Base-by-base conservation (phyloP, 2,797 vertebrate species). In the Dromococcyx pavoninus region DNA sequence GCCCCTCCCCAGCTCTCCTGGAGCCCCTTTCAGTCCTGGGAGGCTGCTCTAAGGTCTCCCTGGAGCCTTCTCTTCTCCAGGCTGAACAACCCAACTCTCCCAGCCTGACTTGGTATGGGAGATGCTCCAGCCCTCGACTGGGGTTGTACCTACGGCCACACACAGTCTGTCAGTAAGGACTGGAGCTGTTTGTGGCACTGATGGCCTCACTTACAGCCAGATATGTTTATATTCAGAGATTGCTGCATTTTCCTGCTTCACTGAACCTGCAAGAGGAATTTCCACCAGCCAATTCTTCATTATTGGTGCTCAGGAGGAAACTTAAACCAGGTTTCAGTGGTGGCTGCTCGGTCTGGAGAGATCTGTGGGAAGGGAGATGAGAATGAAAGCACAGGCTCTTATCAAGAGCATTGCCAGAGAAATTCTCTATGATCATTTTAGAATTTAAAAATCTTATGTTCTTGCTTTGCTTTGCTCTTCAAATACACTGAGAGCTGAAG, bases 101-200 rank as follows among this genome's bases (percentile, higher is more conserved):
- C n/a, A n/a, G n/a, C n/a, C n/a, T n/a, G n/a, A n/a, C n/a, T n/a
- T 43, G 13, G 43, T 43, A 43, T 17, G 43, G 43, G 43, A 43
- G 43, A 12, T 43, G 43, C 43, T 43, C 43, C 43, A 43, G 43
- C 43, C 35, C 35, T 35, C 35, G 35, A 9, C 35, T 43, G 43
- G 46, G 46, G 19, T 32, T 14, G 32, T 21, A 27, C 0, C 2
- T 8, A 16, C 8, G 9, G 1, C 13, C n/a, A n/a, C n/a, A n/a
- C n/a, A n/a, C n/a, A 28, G 43, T 13, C 32, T 66, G 35, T n/a
- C n/a, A n/a, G 35, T 17, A 50, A 73, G 69, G 37, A 37, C 65
- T 51, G 65, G 65, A 65, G 35, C 14, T 69, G 32, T 48, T 43
- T 50, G 39, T 37, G 61, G 50, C 35, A 5, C 10, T 62, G 28